A percentile compares a stretch with the other conserved stretches of the same genome.
phyloP scores from a whole-genome alignment of 2,888 invertebrate genomes.

The Leptopilina syphax region DNA sequence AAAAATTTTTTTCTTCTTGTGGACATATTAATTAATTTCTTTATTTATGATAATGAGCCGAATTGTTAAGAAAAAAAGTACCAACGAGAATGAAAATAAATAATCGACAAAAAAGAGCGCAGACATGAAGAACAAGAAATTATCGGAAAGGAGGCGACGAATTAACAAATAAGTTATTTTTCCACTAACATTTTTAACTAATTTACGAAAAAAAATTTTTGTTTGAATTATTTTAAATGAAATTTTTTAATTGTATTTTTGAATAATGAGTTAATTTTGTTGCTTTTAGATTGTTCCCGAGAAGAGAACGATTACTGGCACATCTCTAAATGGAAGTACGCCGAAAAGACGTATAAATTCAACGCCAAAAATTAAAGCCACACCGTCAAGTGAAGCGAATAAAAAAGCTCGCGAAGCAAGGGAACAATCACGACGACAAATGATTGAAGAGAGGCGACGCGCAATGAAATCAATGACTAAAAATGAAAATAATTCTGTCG shows the following conservation, averaged over 20 bases:
- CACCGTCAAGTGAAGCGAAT: constrained; percentile 75
- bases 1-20: too few relatives aligned
- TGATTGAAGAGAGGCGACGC: constrained; percentile 86
- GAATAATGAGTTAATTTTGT: constrained; percentile 14
- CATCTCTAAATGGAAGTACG: constrained; percentile 66
- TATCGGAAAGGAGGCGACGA: too few relatives aligned
- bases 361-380: constrained; percentile 67
- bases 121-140: too few relatives aligned
- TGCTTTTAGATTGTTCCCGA: constrained; percentile 64
- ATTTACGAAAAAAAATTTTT: not conserved
- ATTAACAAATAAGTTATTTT: too few relatives aligned
- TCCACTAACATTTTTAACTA: too few relatives aligned
- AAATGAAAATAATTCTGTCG: constrained; percentile 66
- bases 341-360: constrained; percentile 67
- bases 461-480: constrained; percentile 77
- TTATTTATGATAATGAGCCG: too few relatives aligned
- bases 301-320: constrained; percentile 55
- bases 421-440: constrained; percentile 85
- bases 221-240: not conserved
- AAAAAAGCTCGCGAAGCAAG: constrained; percentile 80
- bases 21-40: too few relatives aligned
- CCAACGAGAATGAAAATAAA: too few relatives aligned
- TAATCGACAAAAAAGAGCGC: too few relatives aligned
- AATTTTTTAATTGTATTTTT: too few relatives aligned
- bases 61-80: too few relatives aligned